These are phyloP conservation scores for Oligia fasciuncula DNA, from an alignment of 2,888 invertebrate species.

Conservation along the genomic window DNA sequence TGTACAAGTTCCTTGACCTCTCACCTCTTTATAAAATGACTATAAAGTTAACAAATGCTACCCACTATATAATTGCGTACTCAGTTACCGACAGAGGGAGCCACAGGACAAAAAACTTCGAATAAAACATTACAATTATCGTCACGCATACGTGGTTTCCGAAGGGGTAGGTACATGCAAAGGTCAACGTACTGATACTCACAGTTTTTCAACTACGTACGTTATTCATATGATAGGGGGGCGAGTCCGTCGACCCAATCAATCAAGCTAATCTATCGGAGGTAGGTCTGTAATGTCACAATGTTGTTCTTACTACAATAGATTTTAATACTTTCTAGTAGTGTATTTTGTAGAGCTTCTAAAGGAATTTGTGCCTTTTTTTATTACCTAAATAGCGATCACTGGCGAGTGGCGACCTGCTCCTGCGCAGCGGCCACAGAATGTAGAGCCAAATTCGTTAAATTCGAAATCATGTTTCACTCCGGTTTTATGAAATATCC, in stretches of 20 bases:
- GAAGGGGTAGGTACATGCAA: slow-evolving; percentile 26
- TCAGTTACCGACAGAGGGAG: neutral
- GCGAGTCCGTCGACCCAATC: slow-evolving; percentile 35
- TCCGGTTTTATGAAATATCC: neutral
- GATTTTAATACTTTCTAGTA: neutral
- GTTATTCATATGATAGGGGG: slow-evolving; percentile 10
- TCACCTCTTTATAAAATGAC: neutral
- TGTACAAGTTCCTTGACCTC: neutral
- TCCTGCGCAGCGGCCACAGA: no score
- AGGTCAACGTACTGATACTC: slow-evolving; percentile 38
- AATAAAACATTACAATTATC: slow-evolving; percentile 26
- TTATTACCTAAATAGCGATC: neutral
- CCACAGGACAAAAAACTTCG: slow-evolving; percentile 13
- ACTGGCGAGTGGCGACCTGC: no score
- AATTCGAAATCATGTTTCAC: neutral
- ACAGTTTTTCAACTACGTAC: slow-evolving; percentile 1
- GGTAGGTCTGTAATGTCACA: neutral
- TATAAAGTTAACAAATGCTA: neutral
- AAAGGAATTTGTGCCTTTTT: neutral
- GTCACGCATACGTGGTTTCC: slow-evolving; percentile 43
- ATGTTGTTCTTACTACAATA: neutral
- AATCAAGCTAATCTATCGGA: slow-evolving; percentile 25
- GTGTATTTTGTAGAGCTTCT: neutral
- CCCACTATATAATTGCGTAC: neutral
- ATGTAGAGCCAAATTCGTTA: neutral